A percentile compares a stretch with the other conserved stretches of the same genome.
Evolutionary conservation across 2,113 vertebrate species (phyloP).

Genomic region (Castor canadensis): DNA sequence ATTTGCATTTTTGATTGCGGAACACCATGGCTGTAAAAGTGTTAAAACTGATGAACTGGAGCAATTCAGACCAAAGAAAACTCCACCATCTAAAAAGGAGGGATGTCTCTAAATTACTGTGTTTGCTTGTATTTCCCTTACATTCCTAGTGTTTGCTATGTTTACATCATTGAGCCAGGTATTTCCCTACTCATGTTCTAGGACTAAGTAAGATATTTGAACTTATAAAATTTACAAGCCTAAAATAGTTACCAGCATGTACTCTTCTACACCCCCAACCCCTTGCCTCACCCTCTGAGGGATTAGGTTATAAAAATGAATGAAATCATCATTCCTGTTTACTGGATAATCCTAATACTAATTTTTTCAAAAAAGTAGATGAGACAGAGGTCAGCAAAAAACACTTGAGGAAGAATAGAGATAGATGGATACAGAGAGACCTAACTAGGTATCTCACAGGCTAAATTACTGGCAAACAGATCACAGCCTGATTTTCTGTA

Average conservation of each 20-base stretch:
- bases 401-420: slow-evolving; percentile 44
- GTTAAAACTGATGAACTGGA: not conserved
- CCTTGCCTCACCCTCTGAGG: slow-evolving; percentile 62
- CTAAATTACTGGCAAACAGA: slow-evolving; percentile 11
- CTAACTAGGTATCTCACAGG: not conserved
- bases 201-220: slow-evolving; percentile 65
- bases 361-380: not conserved
- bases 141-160: slow-evolving; percentile 40
- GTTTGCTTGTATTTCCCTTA: slow-evolving; percentile 46
- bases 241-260: slow-evolving; percentile 68
- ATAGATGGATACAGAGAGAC: not conserved
- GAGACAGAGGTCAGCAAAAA: not conserved
- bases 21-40: not conserved
- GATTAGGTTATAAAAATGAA: slow-evolving; percentile 77
- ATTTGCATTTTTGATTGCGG: not conserved
- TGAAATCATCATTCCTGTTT: slow-evolving; percentile 79
- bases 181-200: slow-evolving; percentile 50
- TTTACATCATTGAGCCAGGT: slow-evolving; percentile 57
- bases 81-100: not conserved
- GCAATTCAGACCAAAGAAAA: slow-evolving; percentile 33
- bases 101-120: slow-evolving; percentile 14
- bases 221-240: slow-evolving; percentile 77
- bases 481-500: not conserved
- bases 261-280: slow-evolving; percentile 13
- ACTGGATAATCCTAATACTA: slow-evolving; percentile 68